Conservation (phyloP, 2,113 vertebrate species). For the Ibidorhyncha struthersii region DNA sequence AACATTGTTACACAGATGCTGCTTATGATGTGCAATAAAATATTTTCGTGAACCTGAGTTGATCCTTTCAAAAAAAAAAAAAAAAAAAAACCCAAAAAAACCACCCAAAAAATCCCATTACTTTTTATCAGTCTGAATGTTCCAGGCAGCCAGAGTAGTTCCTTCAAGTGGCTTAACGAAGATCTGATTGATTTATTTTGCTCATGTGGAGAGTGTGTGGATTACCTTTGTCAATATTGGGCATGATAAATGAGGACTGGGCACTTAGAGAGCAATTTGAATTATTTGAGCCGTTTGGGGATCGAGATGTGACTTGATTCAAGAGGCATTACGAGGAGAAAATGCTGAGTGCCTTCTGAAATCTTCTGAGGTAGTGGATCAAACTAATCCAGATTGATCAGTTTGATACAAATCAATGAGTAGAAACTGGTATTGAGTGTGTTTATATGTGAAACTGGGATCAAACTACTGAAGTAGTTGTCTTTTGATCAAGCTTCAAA, state of each 20-base stretch:
- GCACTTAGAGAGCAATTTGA: slow-evolving; percentile 14
- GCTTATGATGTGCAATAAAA: background rate
- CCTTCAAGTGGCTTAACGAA: slow-evolving; percentile 36
- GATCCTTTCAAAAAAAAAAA: background rate
- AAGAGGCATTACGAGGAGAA: background rate
- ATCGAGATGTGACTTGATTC: background rate
- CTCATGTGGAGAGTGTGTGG: slow-evolving; percentile 25
- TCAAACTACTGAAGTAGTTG: background rate
- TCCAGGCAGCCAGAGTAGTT: background rate
- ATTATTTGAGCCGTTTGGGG: background rate
- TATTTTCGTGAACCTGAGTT: background rate
- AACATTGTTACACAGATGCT: background rate
- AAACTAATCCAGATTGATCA: too few relatives aligned
- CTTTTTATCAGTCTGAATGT: background rate
- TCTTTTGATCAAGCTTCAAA: background rate
- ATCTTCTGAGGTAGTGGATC: background rate
- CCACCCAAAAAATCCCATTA: background rate
- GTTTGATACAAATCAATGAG: background rate
- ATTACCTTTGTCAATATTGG: slow-evolving; percentile 51
- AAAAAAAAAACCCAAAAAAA: background rate
- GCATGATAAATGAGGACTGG: slow-evolving; percentile 32
- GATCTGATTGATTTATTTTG: slow-evolving; percentile 54
- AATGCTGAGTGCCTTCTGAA: background rate
- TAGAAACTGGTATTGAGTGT: background rate
- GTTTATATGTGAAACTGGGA: background rate